Evolutionary conservation across 1,140 invertebrate species (phyloP).

Genomic region (Globodera ellingtonae): DNA sequence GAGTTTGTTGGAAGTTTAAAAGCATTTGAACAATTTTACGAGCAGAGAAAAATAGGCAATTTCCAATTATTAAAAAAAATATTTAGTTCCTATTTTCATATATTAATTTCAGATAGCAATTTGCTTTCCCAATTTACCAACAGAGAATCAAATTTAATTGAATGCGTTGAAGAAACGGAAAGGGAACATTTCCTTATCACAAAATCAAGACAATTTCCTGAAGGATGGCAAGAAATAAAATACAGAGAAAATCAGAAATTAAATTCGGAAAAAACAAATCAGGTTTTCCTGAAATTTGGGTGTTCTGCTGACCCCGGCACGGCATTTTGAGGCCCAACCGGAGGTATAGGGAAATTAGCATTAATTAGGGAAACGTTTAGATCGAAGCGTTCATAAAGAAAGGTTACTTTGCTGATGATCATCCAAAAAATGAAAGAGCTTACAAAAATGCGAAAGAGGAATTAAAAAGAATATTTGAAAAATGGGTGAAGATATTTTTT

Average conservation of each 20-base stretch:
- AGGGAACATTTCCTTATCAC: background rate
- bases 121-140: background rate
- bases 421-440: background rate
- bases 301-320: too few relatives aligned
- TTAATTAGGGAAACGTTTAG: too few relatives aligned
- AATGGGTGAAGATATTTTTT: background rate
- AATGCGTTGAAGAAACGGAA: background rate
- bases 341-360: too few relatives aligned
- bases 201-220: background rate
- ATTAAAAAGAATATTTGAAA: background rate
- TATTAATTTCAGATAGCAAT: background rate
- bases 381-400: too few relatives aligned
- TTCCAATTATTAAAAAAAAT: too few relatives aligned
- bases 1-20: background rate
- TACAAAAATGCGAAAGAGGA: background rate
- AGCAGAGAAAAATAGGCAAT: background rate
- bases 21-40: background rate
- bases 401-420: too few relatives aligned
- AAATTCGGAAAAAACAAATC: background rate
- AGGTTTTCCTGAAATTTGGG: background rate
- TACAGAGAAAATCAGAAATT: background rate
- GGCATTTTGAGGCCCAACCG: too few relatives aligned
- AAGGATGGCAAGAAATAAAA: background rate
- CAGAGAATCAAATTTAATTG: background rate
- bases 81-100: too few relatives aligned